Base-by-base conservation (phyloP, 2,113 vertebrate species). In the Neodon shergylaensis region DNA sequence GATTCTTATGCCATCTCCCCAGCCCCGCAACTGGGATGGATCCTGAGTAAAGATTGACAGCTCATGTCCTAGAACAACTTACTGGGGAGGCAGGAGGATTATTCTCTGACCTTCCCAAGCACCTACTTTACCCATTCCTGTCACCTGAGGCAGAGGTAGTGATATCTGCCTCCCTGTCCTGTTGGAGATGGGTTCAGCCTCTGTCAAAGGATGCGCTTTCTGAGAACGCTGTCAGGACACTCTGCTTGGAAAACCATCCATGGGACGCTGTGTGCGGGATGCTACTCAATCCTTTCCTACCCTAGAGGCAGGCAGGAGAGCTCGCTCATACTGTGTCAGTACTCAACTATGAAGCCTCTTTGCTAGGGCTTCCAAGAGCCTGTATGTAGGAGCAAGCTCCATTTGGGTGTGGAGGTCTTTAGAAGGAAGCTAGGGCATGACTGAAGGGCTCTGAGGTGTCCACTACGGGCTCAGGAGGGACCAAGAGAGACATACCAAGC, bases 331-430 rank as follows among this genome's bases (percentile, higher is more conserved):
- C 54, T 84, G 47, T 90, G 1, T 21, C 76, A 42, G 44, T 61
- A 47, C 65, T 90, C 74, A 68, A 61, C 63, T n/a, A 28, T 54
- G 66, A 94, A 85, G 14, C 39, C n/a, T 84, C 68, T 92, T 92
- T 91, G 72, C 63, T 39, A 36, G 47, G 54, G 58, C 58, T 95
- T 96, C 78, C 58, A 83, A 95, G 92, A 82, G 68, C 12, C 76
- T 84, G 66, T 78, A 85, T 77, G 66, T 28, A 39, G 78, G 39
- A 79, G 19, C 83, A 28, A 76, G 44, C 28, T 65, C 61, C 3
- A 0, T 81, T 49, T 47, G 49, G 82, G 36, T 5, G 0, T 36
- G 6, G 58, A 33, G 78, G 76, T 3, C 49, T 58, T 2, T 28
- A 4, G 7, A 65, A 87, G 86, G 68, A 11, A 39, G 66, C 52